Evolutionary conservation across 2,888 invertebrate genomes (phyloP), one percentile per base, ranked within the genome.

Genomic region (Allacma fusca): DNA sequence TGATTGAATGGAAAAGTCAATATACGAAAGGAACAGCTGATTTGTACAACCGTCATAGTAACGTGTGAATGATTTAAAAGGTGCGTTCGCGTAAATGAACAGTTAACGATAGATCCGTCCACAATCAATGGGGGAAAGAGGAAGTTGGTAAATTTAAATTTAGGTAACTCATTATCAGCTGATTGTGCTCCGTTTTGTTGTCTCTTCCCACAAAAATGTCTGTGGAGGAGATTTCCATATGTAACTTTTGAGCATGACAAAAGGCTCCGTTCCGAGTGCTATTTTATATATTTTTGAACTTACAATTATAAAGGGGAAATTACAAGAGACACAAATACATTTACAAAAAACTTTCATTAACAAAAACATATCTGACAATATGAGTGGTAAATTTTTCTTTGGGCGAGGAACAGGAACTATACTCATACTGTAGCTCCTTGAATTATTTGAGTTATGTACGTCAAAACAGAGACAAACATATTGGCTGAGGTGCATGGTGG

Each of bases 131-230:
- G 62, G 16, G 23, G 62, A 62, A 62, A 19, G 44, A 69, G 69
- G 69, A 69, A 69, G 43, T 69, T n/a, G n/a, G 28, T 67, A 67
- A 67, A 67, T 50, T 62, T 62, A 40, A 72, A 72, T 72, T 72
- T 72, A 26, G 72, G 28, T 23, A 72, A 72, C 59, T 72, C 72
- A 72, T 72, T 72, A 72, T 72, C 59, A 72, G 72, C 59, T 59
- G 59, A 72, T 72, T 72, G 59, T 72, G 59, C 50, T 59, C 43
- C n/a, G 29, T 67, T 28, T 67, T 67, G 50, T 50, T 16, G 16
- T 50, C 29, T 28, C 29, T 19, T 23, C n/a, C 23, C 23, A 21
- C n/a, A 68, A 68, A 68, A 40, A 21, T 68, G 5, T 26, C 26
- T 19, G 16, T 9, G 50, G 4, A 50, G 50, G 2, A 5, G 7